phyloP scores from a whole-genome alignment of 37 sponge, comb jelly and placozoan species.

The Cliona cf. orientalis region DNA sequence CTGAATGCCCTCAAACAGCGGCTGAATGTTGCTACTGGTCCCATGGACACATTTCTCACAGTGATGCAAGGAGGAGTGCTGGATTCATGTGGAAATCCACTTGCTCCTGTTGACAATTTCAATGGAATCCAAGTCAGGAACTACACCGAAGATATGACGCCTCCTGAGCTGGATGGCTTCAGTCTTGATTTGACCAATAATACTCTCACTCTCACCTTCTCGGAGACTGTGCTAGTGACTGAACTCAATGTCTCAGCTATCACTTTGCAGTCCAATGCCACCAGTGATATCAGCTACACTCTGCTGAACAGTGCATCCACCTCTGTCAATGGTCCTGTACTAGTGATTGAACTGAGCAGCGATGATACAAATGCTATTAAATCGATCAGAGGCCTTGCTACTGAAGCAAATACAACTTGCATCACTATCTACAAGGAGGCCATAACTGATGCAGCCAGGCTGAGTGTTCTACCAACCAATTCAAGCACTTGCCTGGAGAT shows the following conservation, averaged over 20 bases:
- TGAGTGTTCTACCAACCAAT: not conserved
- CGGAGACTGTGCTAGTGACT: constrained; percentile 81
- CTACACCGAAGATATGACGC: constrained; percentile 65
- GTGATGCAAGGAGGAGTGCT: constrained; percentile 56
- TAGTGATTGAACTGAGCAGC: constrained; percentile 56
- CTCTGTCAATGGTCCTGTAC: constrained; percentile 24
- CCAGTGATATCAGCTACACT: constrained; percentile 31
- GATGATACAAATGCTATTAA: constrained; percentile 69
- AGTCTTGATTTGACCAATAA: constrained; percentile 72
- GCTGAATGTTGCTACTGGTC: constrained; percentile 59
- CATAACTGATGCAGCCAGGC: constrained; percentile 46
- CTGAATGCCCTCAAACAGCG: constrained; percentile 74
- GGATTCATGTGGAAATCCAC: constrained; percentile 56
- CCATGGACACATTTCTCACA: constrained; percentile 68
- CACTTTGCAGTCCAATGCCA: constrained; percentile 26
- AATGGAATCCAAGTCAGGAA: constrained; percentile 47
- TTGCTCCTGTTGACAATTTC: constrained; percentile 36
- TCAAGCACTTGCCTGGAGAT: constrained; percentile 9
- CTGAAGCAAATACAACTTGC: constrained; percentile 41
- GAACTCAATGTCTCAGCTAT: constrained; percentile 64
- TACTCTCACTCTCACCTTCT: constrained; percentile 75
- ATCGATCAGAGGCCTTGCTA: constrained; percentile 56
- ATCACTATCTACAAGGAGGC: constrained; percentile 10
- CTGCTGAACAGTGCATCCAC: constrained; percentile 26
- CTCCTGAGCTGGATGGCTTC: constrained; percentile 57